phyloP scores from a whole-genome alignment of 2,113 vertebrate genomes.

The Antennarius striatus region DNA sequence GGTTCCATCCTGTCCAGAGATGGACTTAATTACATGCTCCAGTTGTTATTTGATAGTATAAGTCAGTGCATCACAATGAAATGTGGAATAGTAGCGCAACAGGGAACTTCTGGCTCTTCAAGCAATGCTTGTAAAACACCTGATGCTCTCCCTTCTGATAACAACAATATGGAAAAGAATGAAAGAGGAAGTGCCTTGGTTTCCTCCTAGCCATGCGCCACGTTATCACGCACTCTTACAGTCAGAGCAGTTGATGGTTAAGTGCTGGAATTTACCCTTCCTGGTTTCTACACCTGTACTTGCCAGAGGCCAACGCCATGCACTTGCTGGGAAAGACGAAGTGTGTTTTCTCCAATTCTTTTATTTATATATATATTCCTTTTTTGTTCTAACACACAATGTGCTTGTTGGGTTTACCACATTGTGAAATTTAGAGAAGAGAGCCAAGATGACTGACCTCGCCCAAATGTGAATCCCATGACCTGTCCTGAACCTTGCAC shows the following conservation, averaged over 20 bases:
- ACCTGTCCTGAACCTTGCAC: constrained; percentile 3
- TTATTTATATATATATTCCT: no score
- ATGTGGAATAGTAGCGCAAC: background rate
- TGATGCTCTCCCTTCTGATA: constrained; percentile 41
- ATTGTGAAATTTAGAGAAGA: constrained; percentile 39
- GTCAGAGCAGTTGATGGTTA: constrained; percentile 29
- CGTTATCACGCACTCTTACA: constrained; percentile 39
- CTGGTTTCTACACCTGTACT: constrained; percentile 54
- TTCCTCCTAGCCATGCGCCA: constrained; percentile 49
- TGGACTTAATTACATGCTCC: background rate
- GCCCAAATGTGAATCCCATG: constrained; percentile 8
- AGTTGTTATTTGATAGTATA: background rate
- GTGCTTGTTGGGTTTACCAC: constrained; percentile 26
- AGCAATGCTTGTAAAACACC: constrained; percentile 10
- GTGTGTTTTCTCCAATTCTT: constrained; percentile 22
- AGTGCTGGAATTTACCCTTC: constrained; percentile 62
- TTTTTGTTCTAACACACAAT: no score
- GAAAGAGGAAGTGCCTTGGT: constrained; percentile 69
- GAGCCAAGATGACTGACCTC: constrained; percentile 12
- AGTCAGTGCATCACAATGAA: background rate
- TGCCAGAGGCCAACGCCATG: constrained; percentile 26
- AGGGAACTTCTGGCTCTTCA: constrained; percentile 4
- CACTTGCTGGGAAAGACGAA: constrained; percentile 36
- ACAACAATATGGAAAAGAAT: constrained; percentile 58
- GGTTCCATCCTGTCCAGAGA: background rate